These are phyloP conservation scores for Nibea coibor DNA, from an alignment of 2,113 vertebrate species.

Conservation along the genomic window DNA sequence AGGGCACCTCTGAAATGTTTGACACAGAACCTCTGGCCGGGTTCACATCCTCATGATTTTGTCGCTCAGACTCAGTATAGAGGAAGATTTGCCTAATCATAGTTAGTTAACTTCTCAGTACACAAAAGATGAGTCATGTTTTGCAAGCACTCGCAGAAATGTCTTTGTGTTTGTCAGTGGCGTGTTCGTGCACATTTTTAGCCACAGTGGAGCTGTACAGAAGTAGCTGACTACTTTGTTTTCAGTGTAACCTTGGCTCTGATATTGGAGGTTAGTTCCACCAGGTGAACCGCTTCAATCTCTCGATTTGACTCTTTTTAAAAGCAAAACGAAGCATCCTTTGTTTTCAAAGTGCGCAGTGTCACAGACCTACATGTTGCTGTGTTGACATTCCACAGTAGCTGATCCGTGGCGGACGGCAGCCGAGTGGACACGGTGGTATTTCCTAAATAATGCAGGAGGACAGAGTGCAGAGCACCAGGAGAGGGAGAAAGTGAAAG, in stretches of 20 bases:
- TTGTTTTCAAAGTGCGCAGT: background rate
- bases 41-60: background rate
- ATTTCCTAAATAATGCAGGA: conserved; percentile 77
- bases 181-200: background rate
- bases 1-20: background rate
- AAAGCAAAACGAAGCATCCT: background rate
- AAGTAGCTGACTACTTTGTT: too few relatives aligned
- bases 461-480: conserved; percentile 54
- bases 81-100: background rate
- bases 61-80: background rate
- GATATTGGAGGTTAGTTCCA: background rate
- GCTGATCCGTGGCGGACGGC: conserved; percentile 41
- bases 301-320: background rate
- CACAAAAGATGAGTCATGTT: background rate
- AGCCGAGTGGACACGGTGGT: conserved; percentile 50
- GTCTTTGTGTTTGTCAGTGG: background rate
- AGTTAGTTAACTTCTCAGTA: background rate
- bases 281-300: background rate
- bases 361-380: conserved; percentile 23
- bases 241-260: background rate
- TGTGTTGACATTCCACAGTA: conserved; percentile 37
- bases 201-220: background rate
- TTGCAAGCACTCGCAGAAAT: background rate
- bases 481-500: conserved; percentile 25
- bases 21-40: background rate